These are phyloP conservation scores for Patella ulyssiponensis DNA, from an alignment of 2,888 invertebrate genomes.

Conservation along the genomic window DNA sequence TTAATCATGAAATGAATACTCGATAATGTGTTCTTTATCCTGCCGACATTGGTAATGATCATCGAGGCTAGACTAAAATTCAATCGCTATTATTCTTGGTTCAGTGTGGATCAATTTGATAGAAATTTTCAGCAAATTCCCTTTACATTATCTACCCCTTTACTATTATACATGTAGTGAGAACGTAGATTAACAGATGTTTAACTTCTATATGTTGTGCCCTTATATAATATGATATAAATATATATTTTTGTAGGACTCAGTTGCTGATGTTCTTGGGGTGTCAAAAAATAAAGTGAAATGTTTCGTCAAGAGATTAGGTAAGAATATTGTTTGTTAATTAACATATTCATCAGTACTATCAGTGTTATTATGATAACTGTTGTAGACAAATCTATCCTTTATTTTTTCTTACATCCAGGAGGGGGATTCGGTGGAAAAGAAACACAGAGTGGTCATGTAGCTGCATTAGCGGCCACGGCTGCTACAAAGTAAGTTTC, in stretches of 20 bases:
- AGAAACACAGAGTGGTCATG: slow-evolving; percentile 81
- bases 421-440: slow-evolving; percentile 97
- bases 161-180: no score
- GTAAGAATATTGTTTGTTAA: slow-evolving; percentile 25
- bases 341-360: not conserved
- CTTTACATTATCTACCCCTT: no score
- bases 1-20: no score
- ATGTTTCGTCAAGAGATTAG: slow-evolving; percentile 84
- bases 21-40: no score
- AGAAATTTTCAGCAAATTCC: no score
- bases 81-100: no score
- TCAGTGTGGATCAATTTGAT: no score
- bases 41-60: no score
- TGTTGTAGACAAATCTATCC: not conserved
- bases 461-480: slow-evolving; percentile 85
- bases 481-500: slow-evolving; percentile 77
- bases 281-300: slow-evolving; percentile 81
- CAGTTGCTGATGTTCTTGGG: slow-evolving; percentile 80
- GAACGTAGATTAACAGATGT: no score
- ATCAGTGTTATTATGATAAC: not conserved
- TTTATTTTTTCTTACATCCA: slow-evolving; percentile 26
- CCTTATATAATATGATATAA: no score
- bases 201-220: no score
- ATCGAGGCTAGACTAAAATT: no score
- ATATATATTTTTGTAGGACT: slow-evolving; percentile 76